Evolutionary conservation across 2,113 vertebrate genomes (phyloP).

Genomic region (Osmerus mordax): DNA sequence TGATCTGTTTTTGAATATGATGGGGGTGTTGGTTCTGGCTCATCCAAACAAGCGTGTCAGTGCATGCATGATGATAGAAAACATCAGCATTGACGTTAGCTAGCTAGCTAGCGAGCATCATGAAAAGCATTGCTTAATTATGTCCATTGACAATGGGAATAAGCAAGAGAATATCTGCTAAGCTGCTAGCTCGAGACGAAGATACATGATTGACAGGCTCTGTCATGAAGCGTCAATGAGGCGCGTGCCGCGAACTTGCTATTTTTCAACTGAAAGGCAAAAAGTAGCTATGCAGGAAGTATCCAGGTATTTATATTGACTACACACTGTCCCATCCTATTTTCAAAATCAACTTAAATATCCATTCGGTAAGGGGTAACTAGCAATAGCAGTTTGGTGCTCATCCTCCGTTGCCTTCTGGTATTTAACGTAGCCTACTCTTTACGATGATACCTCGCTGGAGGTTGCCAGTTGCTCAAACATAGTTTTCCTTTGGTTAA

Average conservation of each 20-base stretch:
- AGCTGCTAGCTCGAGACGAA: constrained; percentile 28
- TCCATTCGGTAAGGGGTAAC: constrained; percentile 22
- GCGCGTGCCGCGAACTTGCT: neutral
- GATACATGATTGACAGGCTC: constrained; percentile 15
- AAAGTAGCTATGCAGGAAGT: neutral
- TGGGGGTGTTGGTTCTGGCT: constrained; percentile 40
- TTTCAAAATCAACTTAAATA: constrained; percentile 33
- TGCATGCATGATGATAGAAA: constrained; percentile 46
- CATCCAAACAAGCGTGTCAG: constrained; percentile 33
- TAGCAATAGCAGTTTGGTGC: constrained; percentile 19
- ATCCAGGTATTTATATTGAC: neutral
- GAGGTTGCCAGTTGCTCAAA: constrained; percentile 20
- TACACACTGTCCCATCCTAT: constrained; percentile 26
- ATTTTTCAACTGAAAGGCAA: neutral
- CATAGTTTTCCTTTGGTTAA: constrained; percentile 19
- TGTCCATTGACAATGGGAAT: neutral
- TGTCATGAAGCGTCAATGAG: constrained; percentile 13
- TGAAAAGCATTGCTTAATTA: constrained; percentile 12
- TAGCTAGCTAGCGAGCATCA: constrained; percentile 33
- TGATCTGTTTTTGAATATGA: constrained; percentile 22
- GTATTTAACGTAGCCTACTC: constrained; percentile 5
- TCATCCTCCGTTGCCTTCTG: constrained; percentile 17
- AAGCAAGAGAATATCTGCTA: constrained; percentile 39
- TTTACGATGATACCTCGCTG: constrained; percentile 28
- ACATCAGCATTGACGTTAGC: constrained; percentile 23